Evolutionary conservation across 2,888 invertebrate genomes (phyloP).

Genomic region (Notodonta ziczac): DNA sequence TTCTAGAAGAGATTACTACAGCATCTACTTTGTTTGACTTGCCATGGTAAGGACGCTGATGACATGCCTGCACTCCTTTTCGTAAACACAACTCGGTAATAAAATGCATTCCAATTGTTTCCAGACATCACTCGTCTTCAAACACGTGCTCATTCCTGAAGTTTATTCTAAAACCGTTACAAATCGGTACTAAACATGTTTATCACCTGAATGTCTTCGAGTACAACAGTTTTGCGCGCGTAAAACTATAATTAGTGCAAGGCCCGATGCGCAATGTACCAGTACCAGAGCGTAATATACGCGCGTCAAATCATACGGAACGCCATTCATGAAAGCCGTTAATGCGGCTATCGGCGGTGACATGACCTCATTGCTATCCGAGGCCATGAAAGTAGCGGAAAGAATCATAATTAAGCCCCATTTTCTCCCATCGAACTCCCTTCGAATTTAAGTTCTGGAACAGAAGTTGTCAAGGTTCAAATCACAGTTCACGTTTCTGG

Average conservation of each 20-base stretch:
- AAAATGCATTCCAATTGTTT: too few species aligned
- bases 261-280: not conserved
- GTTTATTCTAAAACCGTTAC: not conserved
- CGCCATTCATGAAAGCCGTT: conserved; percentile 35
- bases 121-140: too few species aligned
- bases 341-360: conserved; percentile 12
- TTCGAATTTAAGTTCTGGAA: too few species aligned
- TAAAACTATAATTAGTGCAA: conserved; percentile 6
- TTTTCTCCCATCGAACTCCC: too few species aligned
- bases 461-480: too few species aligned
- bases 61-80: too few species aligned
- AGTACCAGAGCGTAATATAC: not conserved
- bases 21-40: too few species aligned
- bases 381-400: not conserved
- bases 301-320: conserved; percentile 20
- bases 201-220: not conserved
- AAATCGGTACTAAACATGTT: not conserved
- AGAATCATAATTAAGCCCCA: not conserved
- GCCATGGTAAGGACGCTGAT: too few species aligned
- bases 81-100: too few species aligned
- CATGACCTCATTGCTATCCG: conserved; percentile 25
- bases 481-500: too few species aligned
- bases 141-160: not conserved
- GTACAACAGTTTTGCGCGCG: conserved; percentile 1
- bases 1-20: too few species aligned